Conservation (phyloP, 2,113 vertebrate species). For the Acrocephalus arundinaceus region DNA sequence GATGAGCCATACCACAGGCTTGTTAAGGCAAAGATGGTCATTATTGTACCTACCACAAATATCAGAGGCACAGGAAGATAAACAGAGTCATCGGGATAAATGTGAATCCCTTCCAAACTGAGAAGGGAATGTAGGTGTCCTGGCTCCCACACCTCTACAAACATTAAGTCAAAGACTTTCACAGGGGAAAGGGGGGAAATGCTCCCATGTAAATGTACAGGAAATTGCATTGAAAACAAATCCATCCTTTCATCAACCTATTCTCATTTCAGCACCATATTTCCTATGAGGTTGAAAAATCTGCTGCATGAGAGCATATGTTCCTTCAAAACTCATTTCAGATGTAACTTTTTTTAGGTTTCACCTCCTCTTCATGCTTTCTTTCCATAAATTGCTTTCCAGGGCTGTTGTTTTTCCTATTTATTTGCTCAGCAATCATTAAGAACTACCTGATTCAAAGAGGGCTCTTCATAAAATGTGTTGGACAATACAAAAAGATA, state of each 20-base stretch:
- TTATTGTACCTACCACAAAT: not conserved
- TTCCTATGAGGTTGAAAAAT: constrained; percentile 62
- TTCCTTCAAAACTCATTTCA: constrained; percentile 63
- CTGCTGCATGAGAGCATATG: constrained; percentile 62
- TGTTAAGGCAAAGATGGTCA: not conserved
- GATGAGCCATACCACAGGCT: not conserved
- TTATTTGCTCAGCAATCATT: constrained; percentile 39
- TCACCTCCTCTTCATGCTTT: constrained; percentile 45
- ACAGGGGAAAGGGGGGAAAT: not conserved
- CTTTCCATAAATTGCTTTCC: constrained; percentile 36
- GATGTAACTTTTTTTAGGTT: constrained; percentile 57
- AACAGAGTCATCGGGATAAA: not conserved
- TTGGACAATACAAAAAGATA: not conserved
- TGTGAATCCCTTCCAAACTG: not conserved
- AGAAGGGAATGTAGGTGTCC: not conserved
- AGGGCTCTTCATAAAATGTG: not conserved
- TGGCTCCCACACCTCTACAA: not conserved
- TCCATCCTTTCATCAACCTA: constrained; percentile 47
- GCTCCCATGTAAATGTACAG: constrained; percentile 32
- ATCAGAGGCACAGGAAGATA: not conserved
- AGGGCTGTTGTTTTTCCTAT: constrained; percentile 10
- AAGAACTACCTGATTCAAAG: not conserved
- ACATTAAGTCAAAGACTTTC: not conserved
- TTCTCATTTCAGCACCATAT: constrained; percentile 54
- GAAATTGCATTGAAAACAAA: constrained; percentile 52